A percentile compares a stretch with the other conserved stretches of the same genome.
Evolutionary conservation across 2,888 invertebrate species (phyloP).

Genomic region (Tyria jacobaeae): DNA sequence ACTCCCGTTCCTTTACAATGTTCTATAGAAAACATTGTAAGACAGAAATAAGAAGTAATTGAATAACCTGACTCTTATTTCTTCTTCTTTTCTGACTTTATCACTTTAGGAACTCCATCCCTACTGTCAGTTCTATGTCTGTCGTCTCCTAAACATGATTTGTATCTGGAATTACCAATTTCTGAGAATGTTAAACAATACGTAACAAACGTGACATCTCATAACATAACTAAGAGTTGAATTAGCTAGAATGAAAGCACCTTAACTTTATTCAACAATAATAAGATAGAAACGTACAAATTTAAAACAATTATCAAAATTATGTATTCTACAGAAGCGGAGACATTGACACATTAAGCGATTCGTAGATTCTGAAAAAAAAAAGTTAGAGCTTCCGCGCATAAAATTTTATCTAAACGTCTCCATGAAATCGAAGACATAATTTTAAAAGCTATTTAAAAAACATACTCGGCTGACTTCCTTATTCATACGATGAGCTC

Average conservation of each 20-base stretch:
- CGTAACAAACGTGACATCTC: background rate
- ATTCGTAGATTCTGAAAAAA: conserved; percentile 22
- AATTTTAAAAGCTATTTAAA: conserved; percentile 52
- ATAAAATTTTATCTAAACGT: conserved; percentile 43
- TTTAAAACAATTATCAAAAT: background rate
- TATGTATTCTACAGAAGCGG: background rate
- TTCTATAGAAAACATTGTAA: too few species aligned
- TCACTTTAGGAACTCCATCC: too few species aligned
- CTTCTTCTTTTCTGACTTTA: background rate
- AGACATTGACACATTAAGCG: conserved; percentile 1
- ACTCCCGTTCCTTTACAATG: too few species aligned
- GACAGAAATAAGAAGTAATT: too few species aligned
- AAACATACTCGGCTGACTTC: conserved; percentile 50
- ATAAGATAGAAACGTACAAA: background rate
- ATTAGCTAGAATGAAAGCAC: background rate
- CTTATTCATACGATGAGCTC: conserved; percentile 56
- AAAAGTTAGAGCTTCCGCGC: conserved; percentile 15
- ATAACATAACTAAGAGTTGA: background rate
- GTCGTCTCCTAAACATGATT: background rate
- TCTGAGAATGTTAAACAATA: too few species aligned
- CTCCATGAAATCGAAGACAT: conserved; percentile 48
- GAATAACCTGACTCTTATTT: too few species aligned
- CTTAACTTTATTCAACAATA: background rate
- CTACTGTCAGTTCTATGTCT: background rate
- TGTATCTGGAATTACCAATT: too few species aligned